Conservation (phyloP, 2,888 invertebrate genomes). For the Agelastica alni region DNA sequence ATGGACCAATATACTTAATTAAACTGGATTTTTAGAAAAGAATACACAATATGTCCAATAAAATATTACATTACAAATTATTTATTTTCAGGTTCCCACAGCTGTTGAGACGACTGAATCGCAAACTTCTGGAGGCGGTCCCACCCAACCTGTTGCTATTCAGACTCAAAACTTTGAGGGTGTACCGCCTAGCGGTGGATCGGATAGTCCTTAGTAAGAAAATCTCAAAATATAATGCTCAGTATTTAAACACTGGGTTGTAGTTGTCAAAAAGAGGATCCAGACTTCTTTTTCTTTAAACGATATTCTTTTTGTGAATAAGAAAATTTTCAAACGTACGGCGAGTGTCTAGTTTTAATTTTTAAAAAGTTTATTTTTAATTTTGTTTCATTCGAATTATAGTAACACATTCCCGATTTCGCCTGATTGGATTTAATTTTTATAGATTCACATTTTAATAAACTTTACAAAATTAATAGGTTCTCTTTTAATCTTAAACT, state of each 20-base stretch:
- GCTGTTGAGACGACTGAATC: constrained; percentile 50
- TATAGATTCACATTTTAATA: too few species aligned
- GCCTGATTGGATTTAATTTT: too few species aligned
- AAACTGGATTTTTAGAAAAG: too few species aligned
- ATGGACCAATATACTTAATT: too few species aligned
- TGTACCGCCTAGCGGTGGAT: constrained; percentile 50
- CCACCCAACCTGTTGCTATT: constrained; percentile 33
- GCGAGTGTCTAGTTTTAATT: neutral
- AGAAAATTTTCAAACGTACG: constrained; percentile 4
- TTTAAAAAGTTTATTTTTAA: too few species aligned
- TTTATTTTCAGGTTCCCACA: constrained; percentile 40
- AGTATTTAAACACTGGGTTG: constrained; percentile 3
- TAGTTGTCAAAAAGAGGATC: constrained; percentile 16
- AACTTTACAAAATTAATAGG: too few species aligned
- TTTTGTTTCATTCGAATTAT: too few species aligned
- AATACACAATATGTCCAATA: too few species aligned
- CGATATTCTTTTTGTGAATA: constrained; percentile 1
- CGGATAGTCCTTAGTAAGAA: constrained; percentile 45
- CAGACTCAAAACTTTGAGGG: constrained; percentile 45
- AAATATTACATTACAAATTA: neutral
- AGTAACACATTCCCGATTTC: too few species aligned
- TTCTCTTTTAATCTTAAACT: too few species aligned
- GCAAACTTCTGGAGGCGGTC: constrained; percentile 43
- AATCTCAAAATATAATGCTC: neutral
- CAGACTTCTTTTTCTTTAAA: constrained; percentile 3